A percentile compares a stretch with the other conserved stretches of the same genome.
phyloP scores from a whole-genome alignment of 2,888 invertebrate genomes.

The Stenolophus ochropezus region DNA sequence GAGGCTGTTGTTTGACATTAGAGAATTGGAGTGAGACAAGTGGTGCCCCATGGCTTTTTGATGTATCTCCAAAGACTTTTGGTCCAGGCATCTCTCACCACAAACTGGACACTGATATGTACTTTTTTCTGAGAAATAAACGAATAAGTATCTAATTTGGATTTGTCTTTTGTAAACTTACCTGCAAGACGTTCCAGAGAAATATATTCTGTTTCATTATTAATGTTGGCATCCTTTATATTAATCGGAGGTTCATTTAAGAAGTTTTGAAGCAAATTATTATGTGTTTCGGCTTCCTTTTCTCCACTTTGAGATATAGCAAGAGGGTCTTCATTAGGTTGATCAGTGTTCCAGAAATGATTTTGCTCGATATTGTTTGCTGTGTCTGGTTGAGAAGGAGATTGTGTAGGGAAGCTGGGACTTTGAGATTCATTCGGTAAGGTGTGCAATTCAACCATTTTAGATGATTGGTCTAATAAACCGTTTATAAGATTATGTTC shows the following conservation, averaged over 20 bases:
- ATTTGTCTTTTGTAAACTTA: too few relatives aligned
- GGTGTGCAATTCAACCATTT: conserved; percentile 55
- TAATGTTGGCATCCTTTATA: conserved; percentile 69
- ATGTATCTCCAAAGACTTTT: conserved; percentile 37
- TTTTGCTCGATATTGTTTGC: conserved; percentile 25
- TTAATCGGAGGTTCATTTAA: conserved; percentile 64
- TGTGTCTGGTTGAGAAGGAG: conserved; percentile 42
- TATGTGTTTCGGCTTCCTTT: conserved; percentile 61
- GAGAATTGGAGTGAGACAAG: background rate
- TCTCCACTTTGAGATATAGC: conserved; percentile 46
- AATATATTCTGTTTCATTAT: conserved; percentile 71
- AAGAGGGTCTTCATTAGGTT: conserved; percentile 19
- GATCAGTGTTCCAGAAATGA: conserved; percentile 36
- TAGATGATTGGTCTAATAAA: background rate
- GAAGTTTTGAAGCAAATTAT: conserved; percentile 68
- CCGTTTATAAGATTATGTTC: conserved; percentile 19
- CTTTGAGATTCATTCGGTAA: conserved; percentile 55
- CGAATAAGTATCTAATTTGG: background rate
- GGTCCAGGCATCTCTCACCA: conserved; percentile 41
- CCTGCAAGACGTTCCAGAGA: conserved; percentile 69
- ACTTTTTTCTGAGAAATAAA: conserved; percentile 35
- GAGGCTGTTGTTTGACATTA: conserved; percentile 51
- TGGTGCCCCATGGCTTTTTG: conserved; percentile 55
- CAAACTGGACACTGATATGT: conserved; percentile 45
- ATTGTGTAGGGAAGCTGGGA: conserved; percentile 50